phyloP scores from a whole-genome alignment of 2,888 invertebrate species.

The Caenorhabditis sp. region DNA sequence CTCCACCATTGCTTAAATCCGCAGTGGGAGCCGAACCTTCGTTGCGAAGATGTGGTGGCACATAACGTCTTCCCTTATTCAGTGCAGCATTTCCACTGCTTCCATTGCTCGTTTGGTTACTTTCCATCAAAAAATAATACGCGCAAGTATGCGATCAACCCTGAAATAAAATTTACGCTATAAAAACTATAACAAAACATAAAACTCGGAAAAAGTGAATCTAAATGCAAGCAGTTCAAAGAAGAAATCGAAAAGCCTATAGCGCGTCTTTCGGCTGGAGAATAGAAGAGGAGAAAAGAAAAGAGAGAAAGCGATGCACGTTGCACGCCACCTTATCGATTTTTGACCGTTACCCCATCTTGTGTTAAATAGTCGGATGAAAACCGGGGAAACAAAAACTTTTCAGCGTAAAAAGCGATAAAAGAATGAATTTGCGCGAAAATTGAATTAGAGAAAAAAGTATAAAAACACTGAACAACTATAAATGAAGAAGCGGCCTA shows the following conservation, averaged over 20 bases:
- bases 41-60: slow-evolving; percentile 78
- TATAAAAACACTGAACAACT: no score
- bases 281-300: not conserved
- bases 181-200: no score
- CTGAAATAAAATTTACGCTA: slow-evolving; percentile 12
- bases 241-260: not conserved
- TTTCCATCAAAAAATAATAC: slow-evolving; percentile 75
- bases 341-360: no score
- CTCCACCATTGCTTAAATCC: slow-evolving; percentile 60
- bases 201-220: no score
- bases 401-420: no score
- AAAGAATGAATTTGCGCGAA: no score
- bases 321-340: slow-evolving; percentile 47
- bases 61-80: slow-evolving; percentile 73
- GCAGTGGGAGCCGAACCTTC: slow-evolving; percentile 63
- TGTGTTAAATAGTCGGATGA: no score
- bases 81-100: slow-evolving; percentile 75
- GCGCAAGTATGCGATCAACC: slow-evolving; percentile 68
- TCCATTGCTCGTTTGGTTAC: slow-evolving; percentile 72
- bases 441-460: no score
- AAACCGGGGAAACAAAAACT: no score
- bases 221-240: no score
- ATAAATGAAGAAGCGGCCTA: no score
- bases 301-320: slow-evolving; percentile 31
- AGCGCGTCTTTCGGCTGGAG: not conserved